Conservation (phyloP, 2,113 vertebrate species). For the Axis porcinus region DNA sequence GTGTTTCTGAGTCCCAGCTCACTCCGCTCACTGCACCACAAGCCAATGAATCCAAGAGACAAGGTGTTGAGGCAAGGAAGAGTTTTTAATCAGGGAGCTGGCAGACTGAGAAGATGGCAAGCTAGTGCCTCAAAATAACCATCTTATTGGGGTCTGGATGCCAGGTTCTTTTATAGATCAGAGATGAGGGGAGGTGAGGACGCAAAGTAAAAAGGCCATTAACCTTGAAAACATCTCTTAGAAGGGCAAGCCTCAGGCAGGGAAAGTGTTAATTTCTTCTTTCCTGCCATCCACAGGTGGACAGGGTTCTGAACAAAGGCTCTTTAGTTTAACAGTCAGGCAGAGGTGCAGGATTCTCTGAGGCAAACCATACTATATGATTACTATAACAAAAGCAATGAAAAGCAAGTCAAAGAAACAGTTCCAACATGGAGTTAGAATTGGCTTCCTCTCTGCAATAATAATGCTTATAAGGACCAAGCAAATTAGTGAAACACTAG, state of each 20-base stretch:
- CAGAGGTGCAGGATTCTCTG: neutral
- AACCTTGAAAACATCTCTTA: neutral
- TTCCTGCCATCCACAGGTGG: neutral
- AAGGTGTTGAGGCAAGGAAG: neutral
- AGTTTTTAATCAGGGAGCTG: neutral
- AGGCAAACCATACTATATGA: neutral
- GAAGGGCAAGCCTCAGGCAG: neutral
- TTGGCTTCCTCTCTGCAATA: neutral
- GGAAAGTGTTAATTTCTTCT: neutral
- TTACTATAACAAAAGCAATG: neutral
- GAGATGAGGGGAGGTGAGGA: neutral
- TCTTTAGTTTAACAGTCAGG: neutral
- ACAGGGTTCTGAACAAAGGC: neutral
- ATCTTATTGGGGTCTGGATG: neutral
- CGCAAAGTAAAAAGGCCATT: neutral
- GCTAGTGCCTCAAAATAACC: neutral
- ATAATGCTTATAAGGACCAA: neutral
- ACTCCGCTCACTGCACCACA: neutral
- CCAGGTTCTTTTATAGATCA: neutral
- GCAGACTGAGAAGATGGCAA: neutral
- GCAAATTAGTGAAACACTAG: neutral
- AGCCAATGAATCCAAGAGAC: neutral
- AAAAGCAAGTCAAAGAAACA: neutral
- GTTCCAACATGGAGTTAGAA: neutral
- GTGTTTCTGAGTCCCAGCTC: neutral